Base-by-base conservation (phyloP, 2,113 vertebrate genomes). In the Delphinus delphis region DNA sequence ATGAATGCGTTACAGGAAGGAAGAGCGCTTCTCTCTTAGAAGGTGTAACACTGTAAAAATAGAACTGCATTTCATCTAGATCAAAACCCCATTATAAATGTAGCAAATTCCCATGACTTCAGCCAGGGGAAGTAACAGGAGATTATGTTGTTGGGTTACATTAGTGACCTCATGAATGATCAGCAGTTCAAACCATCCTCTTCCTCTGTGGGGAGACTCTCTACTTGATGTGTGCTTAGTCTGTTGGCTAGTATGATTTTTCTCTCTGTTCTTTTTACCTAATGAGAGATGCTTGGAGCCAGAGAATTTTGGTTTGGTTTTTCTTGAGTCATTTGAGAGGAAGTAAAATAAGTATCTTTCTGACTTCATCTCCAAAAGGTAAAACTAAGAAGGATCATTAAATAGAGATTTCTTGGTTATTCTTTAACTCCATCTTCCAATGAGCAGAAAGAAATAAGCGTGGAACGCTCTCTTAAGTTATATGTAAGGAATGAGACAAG, bases 101-200 rank as follows among this genome's bases (percentile, higher is more conserved):
- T 36, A 90, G 86, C 76, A 95, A 97, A 97, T 92, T 94, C 70
- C 70, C 60, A 20, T 89, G 87, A 94, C 88, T 97, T 96, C 90
- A 88, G 38, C 84, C 13, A 8, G 87, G 55, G 85, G 83, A 89
- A 89, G 74, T 87, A 83, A 85, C 33, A 79, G 88, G 84, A 95
- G 90, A 96, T 94, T 93, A 95, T 95, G 88, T 60, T 93, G 31
- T 95, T 97, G 76, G 63, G 53, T 85, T 95, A 93, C 76, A 94
- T 92, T 82, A 96, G 73, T 41, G 44, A 73, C 41, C 38, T 89
- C 38, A 28, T 77, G 94, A 88, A 15, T 41, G 65, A 67, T 31
- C 60, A 65, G 70, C 63, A 38, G 53, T 97, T 98, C 93, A 88
- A 88, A 84, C 77, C 41, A 81, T 68, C 65, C 13, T 79, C 81